Evolutionary conservation across 1,140 invertebrate genomes (phyloP), one percentile per base, ranked within the genome.

Genomic region (Lepidurus apus): DNA sequence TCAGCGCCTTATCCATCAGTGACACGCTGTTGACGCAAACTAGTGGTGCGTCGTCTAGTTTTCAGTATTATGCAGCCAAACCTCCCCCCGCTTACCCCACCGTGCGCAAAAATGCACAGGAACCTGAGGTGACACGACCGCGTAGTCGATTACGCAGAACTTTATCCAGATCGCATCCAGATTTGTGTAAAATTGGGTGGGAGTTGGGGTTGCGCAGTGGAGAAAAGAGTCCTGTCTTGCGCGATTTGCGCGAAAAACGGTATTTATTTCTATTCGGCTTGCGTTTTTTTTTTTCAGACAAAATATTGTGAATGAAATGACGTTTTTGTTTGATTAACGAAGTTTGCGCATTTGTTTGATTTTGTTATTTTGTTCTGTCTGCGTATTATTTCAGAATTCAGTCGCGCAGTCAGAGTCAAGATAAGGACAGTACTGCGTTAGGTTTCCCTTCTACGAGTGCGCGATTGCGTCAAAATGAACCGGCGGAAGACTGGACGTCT

Each of bases 161-260:
- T 3, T 84, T 93, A 74, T 95, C 93, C 21, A 89, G 92, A 81
- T 96, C 94, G 7, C 92, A 94, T 82, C 92, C 92, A 1, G 92
- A 93, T 82, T 83, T 87, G 76, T 85, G 85, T 26, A 81, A 84
- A 75, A 42, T 80, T 24, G 76, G 76, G n/a, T 73, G 77, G 74
- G 76, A 80, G 17, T 73, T 77, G 6, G 79, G 76, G 44, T 74
- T 73, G 65, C 53, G 75, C 78, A 74, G 73, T 43, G 43, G 43
- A 9, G 75, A 77, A 34, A 42, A 47, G 34, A 77, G 75, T 43
- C 43, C 75, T 5, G 10, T 77, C 21, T 77, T 43, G 75, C 43
- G 47, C n/a, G 75, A 47, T 45, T 44, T 77, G 42, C 34, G 75
- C 24, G 75, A 77, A n/a, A 43, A 47, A 77, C 13, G 75, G 75